Percentiles rank a stretch among this genome's conserved stretches.
Conservation (phyloP, 2,113 vertebrate species). For the Engraulis encrasicolus region DNA sequence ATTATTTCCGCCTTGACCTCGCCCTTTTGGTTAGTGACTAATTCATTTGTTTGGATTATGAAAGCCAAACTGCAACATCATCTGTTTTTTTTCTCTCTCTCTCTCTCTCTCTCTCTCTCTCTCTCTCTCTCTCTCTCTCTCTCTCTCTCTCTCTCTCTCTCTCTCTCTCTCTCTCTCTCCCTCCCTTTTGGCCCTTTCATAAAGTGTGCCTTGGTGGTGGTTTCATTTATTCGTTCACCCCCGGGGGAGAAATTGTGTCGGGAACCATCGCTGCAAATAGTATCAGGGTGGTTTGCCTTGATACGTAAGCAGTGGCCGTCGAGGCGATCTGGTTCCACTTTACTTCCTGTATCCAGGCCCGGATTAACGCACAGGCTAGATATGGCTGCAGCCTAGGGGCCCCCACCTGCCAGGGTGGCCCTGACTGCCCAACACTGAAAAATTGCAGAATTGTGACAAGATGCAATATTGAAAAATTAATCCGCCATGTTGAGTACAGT, state of each 20-base stretch:
- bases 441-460: too few relatives aligned
- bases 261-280: slow-evolving; percentile 36
- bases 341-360: slow-evolving; percentile 58
- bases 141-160: slow-evolving; percentile 4
- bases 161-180: slow-evolving; percentile 8
- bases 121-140: slow-evolving; percentile 4
- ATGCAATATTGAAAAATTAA: too few relatives aligned
- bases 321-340: slow-evolving; percentile 54
- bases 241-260: slow-evolving; percentile 26
- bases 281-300: slow-evolving; percentile 39
- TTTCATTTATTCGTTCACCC: slow-evolving; percentile 23
- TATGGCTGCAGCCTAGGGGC: too few relatives aligned
- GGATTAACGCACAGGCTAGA: too few relatives aligned
- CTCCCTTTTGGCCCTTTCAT: slow-evolving; percentile 18
- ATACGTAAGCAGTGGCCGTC: slow-evolving; percentile 36
- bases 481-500: too few relatives aligned
- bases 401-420: too few relatives aligned
- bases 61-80: background rate
- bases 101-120: slow-evolving; percentile 4
- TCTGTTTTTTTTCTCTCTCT: background rate
- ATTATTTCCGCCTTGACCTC: background rate
- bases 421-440: too few relatives aligned
- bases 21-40: background rate
- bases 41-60: background rate
- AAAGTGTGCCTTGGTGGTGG: background rate